Conservation (phyloP, 1,140 invertebrate genomes). For the Apis cerana region DNA sequence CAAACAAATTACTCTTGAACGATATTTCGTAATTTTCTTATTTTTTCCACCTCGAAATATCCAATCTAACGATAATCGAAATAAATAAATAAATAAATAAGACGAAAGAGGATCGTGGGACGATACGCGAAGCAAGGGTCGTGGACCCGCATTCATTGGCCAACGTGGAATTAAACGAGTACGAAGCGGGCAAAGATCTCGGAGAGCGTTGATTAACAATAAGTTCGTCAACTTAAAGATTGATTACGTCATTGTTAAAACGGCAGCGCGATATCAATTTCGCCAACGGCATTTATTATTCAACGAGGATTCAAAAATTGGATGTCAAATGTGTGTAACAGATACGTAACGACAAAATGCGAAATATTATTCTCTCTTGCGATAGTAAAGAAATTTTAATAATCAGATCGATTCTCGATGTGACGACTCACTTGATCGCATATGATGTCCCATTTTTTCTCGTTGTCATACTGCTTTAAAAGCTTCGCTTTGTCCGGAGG, state of each 20-base stretch:
- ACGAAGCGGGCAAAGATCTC: slow-evolving; percentile 21
- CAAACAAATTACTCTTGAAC: too few relatives aligned
- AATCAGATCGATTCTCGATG: too few relatives aligned
- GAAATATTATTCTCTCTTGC: too few relatives aligned
- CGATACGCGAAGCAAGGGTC: slow-evolving; percentile 61
- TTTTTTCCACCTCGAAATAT: too few relatives aligned
- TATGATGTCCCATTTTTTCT: slow-evolving; percentile 99
- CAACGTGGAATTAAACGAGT: slow-evolving; percentile 19
- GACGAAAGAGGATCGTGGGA: not conserved
- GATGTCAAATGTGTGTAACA: too few relatives aligned
- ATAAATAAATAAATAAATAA: not conserved
- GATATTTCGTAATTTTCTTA: too few relatives aligned
- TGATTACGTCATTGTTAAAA: slow-evolving; percentile 41
- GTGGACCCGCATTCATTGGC: slow-evolving; percentile 71
- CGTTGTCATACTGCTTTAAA: slow-evolving; percentile 97
- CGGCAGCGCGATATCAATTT: slow-evolving; percentile 9
- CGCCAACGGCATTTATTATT: not conserved
- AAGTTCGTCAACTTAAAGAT: slow-evolving; percentile 36
- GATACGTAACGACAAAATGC: too few relatives aligned
- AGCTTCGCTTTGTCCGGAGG: slow-evolving; percentile 99
- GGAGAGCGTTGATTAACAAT: slow-evolving; percentile 45
- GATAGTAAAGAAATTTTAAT: too few relatives aligned
- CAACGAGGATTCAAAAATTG: too few relatives aligned
- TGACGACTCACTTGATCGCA: slow-evolving; percentile 99
- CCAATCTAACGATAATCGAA: not conserved